phyloP scores from a whole-genome alignment of 37 sponge, comb jelly and placozoan genomes.

The Beroe forskalii region DNA sequence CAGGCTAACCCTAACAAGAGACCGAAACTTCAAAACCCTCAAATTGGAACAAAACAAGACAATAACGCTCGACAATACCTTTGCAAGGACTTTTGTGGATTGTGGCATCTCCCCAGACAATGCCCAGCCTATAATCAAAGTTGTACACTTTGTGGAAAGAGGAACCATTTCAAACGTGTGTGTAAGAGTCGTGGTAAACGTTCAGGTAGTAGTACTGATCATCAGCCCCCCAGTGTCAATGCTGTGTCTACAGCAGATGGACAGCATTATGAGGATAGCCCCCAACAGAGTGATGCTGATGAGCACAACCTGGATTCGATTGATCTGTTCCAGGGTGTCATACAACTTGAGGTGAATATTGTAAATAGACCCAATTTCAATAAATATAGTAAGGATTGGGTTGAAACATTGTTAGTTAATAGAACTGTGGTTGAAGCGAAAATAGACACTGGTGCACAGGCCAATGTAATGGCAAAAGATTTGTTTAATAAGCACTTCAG shows the following conservation, averaged over 20 bases:
- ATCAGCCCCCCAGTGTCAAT: too few species aligned
- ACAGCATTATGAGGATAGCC: not conserved
- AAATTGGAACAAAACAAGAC: not conserved
- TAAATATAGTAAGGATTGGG: not conserved
- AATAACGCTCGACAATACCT: not conserved
- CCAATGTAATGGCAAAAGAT: slow-evolving; percentile 63
- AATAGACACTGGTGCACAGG: not conserved
- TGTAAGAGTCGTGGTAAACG: not conserved
- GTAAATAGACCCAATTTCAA: too few species aligned
- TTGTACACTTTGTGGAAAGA: not conserved
- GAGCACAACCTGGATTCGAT: not conserved
- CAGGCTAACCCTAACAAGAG: not conserved
- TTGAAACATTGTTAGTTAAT: not conserved
- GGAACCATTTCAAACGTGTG: not conserved
- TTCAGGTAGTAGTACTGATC: too few species aligned
- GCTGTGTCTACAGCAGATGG: not conserved
- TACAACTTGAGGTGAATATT: not conserved
- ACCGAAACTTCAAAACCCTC: not conserved
- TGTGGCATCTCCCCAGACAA: not conserved
- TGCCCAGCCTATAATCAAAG: not conserved
- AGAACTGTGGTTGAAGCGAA: not conserved
- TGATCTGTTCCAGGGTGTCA: not conserved
- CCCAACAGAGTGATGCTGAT: not conserved
- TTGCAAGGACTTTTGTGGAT: not conserved
- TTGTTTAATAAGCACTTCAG: slow-evolving; percentile 62